A percentile compares a stretch with the other conserved stretches of the same genome.
phyloP scores from a whole-genome alignment of 2,113 vertebrate species.

The Tyto alba region DNA sequence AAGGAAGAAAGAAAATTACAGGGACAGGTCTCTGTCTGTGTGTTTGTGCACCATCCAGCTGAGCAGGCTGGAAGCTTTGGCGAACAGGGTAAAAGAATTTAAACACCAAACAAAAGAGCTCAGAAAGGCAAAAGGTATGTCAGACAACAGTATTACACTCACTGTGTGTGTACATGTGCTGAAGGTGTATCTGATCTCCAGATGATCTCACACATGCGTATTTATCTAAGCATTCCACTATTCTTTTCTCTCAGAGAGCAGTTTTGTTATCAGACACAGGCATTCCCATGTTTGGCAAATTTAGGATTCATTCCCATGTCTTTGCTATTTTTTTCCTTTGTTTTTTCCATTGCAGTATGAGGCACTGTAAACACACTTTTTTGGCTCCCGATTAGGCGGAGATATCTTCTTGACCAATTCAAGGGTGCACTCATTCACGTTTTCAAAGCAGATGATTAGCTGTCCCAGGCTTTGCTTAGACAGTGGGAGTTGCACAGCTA shows the following conservation, averaged over 20 bases:
- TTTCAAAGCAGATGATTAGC: conserved; percentile 23
- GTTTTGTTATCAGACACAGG: background rate
- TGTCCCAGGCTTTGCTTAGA: background rate
- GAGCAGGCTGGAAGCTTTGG: background rate
- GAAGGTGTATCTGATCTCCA: background rate
- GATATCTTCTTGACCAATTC: background rate
- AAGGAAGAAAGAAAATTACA: background rate
- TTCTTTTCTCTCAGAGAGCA: background rate
- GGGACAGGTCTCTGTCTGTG: background rate
- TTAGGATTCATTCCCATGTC: background rate
- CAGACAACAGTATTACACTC: background rate
- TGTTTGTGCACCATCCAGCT: background rate
- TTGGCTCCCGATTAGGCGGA: background rate
- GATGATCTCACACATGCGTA: background rate
- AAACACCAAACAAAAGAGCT: background rate
- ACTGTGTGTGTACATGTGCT: fast-evolving
- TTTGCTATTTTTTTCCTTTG: background rate
- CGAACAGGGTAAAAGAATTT: background rate
- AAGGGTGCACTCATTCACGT: fast-evolving
- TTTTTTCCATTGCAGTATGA: background rate
- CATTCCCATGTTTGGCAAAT: background rate
- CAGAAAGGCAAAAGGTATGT: background rate
- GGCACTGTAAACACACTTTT: background rate
- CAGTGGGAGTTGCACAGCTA: background rate
- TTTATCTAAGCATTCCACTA: background rate